Evolutionary conservation across 2,888 invertebrate species (phyloP), one percentile per base, ranked within the genome.

Genomic region (Dioctria rufipes): DNA sequence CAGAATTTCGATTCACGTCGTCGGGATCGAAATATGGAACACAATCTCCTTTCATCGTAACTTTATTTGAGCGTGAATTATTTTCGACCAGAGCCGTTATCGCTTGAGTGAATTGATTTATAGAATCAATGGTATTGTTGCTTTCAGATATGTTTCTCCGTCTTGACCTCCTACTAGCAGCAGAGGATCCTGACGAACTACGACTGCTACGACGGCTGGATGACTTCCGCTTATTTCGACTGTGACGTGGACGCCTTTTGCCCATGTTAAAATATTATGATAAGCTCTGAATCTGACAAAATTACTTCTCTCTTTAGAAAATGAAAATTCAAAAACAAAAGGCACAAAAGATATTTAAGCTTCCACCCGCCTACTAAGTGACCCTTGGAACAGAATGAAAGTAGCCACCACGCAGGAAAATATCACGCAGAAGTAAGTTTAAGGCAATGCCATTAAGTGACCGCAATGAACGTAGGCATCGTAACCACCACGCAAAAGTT

Each of bases 41-140:
- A 37, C 63, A 63, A 39, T 63, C 63, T 63, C 63, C 63, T 13
- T 63, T 63, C 63, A 63, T 37, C 37, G 9, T 37, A 63, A 63
- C 39, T 9, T 25, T 37, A 37, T 63, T 63, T 63, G 63, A 9
- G 39, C 63, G 63, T 63, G 63, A 37, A 4, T n/a, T 37, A 5
- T 13, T 63, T 37, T 63, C 37, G 3, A 63, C 63, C 9, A 63
- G 63, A 9, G 63, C 13, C 9, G 13, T 63, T 63, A 63, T 63
- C 37, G 63, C 63, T 9, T 63, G 63, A 25, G 5, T 63, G 37
- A 63, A 63, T 63, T 63, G 63, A 63, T 63, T 63, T 5, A 63
- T 63, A 4, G 5, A 63, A 4, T 63, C 63, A 37, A 63, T 39
- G 25, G 63, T 63, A 63, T 37, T 63, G 37, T 39, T 63, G 9